Evolutionary conservation across 1,140 invertebrate species (phyloP), one percentile per base, ranked within the genome.

Genomic region (Drosophila willistoni): DNA sequence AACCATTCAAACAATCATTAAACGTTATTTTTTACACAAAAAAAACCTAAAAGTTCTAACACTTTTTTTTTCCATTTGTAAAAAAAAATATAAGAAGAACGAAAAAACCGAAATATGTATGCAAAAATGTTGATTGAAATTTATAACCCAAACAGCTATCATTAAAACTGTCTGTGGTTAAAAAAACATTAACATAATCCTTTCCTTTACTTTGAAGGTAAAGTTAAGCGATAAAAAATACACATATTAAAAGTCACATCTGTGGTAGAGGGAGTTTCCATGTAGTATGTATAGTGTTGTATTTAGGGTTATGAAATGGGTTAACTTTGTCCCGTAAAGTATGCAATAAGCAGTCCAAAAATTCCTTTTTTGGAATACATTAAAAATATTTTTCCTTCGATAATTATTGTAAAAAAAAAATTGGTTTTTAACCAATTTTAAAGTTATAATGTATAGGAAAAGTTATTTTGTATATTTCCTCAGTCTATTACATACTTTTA

Each of bases 1-100:
- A 86, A 86, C 83, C 82, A 82, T 86, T 87, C 64, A 86, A 79
- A 87, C 68, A 71, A 69, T 79, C 68, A 86, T 86, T 87, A 87
- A 82, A 86, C 71, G 83, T 71, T 68, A 69, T 36, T 67, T 66
- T 44, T 57, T 29, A 7, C 9, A 41, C 33, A 64, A 60, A 39
- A 64, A 60, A 42, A 47, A 56, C 1, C 7, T 29, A 29, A 51
- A 51, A 51, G 44, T 51, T 10, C 17, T 47, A 10, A 14, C 44
- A 44, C 17, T 0, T 47, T 51, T 22, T 10, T 51, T 51, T 19
- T 7, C 22, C 19, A 1, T 22, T 51, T 29, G 29, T 29, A 1
- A 29, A 29, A 29, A 7, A 29, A 51, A 51, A 51, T 12, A 7
- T 2, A 10, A 22, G 12, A 51, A 36, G 2, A 25, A 25, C 22